Percentiles rank a stretch among this genome's conserved stretches.
These are phyloP conservation scores for Scalopus aquaticus DNA, from an alignment of 2,113 vertebrate genomes.

Conservation along the genomic window DNA sequence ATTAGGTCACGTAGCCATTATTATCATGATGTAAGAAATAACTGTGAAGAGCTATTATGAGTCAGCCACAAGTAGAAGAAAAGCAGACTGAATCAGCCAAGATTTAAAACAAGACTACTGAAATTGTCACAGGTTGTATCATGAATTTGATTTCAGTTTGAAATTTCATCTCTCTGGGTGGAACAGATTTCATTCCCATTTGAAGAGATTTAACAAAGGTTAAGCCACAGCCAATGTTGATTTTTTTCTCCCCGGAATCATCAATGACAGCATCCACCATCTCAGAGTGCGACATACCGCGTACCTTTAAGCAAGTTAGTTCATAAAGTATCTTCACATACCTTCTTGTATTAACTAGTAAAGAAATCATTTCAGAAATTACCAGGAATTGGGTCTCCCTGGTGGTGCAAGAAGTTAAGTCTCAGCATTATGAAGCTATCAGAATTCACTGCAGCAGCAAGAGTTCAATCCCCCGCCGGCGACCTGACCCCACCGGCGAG, in stretches of 20 bases:
- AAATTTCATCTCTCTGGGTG: slow-evolving; percentile 29
- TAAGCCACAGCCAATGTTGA: not conserved
- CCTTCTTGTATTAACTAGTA: slow-evolving; percentile 22
- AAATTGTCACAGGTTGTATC: slow-evolving; percentile 12
- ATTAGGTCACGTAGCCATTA: slow-evolving; percentile 16
- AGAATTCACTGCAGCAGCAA: too few species aligned
- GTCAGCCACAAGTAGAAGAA: not conserved
- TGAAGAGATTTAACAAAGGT: slow-evolving; percentile 34
- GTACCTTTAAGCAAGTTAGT: slow-evolving; percentile 47
- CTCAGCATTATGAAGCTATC: too few species aligned
- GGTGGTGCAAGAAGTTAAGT: too few species aligned
- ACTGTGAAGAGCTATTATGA: not conserved
- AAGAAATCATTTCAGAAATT: slow-evolving; percentile 36
- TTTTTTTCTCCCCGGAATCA: slow-evolving; percentile 1
- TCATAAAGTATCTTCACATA: slow-evolving; percentile 38
- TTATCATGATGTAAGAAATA: slow-evolving; percentile 46
- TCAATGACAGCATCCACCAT: not conserved
- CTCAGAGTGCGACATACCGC: slow-evolving; percentile 19
- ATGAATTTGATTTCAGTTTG: slow-evolving; percentile 39
- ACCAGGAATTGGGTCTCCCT: slow-evolving; percentile 44
- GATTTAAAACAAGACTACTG: slow-evolving; percentile 39
- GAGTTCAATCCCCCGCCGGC: too few species aligned
- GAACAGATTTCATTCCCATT: slow-evolving; percentile 20
- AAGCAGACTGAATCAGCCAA: slow-evolving; percentile 29
- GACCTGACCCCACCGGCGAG: too few species aligned